These are phyloP conservation scores for Lathamus discolor DNA, from an alignment of 2,113 vertebrate genomes.

Conservation along the genomic window DNA sequence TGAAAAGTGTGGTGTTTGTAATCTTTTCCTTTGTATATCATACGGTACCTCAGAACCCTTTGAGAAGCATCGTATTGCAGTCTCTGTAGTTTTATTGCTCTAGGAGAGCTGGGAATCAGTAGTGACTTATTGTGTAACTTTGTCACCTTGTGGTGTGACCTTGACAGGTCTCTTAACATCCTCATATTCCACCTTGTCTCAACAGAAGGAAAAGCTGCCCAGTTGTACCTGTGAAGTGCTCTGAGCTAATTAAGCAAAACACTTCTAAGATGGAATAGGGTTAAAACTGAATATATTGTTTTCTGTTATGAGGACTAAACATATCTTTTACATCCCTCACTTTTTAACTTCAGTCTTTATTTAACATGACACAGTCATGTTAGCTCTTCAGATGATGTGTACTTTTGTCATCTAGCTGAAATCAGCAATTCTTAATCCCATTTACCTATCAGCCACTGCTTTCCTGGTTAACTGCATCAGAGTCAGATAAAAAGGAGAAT, in stretches of 20 bases:
- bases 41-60: neutral
- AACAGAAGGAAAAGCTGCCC: neutral
- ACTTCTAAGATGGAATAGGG: neutral
- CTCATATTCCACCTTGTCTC: neutral
- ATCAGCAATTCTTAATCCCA: neutral
- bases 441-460: neutral
- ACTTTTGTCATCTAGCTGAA: neutral
- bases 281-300: neutral
- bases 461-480: neutral
- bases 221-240: neutral
- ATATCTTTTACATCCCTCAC: fast-evolving
- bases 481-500: neutral
- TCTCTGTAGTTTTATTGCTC: neutral
- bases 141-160: constrained; percentile 11
- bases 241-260: neutral
- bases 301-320: neutral
- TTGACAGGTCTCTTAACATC: neutral
- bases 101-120: neutral
- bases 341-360: neutral
- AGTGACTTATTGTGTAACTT: neutral
- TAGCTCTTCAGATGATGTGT: neutral
- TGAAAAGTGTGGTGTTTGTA: neutral
- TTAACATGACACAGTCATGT: neutral
- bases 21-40: neutral
- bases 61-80: neutral